Evolutionary conservation across 1,140 invertebrate genomes (phyloP), one percentile per base, ranked within the genome.

Genomic region (Aphaenogaster ashmeadi): DNA sequence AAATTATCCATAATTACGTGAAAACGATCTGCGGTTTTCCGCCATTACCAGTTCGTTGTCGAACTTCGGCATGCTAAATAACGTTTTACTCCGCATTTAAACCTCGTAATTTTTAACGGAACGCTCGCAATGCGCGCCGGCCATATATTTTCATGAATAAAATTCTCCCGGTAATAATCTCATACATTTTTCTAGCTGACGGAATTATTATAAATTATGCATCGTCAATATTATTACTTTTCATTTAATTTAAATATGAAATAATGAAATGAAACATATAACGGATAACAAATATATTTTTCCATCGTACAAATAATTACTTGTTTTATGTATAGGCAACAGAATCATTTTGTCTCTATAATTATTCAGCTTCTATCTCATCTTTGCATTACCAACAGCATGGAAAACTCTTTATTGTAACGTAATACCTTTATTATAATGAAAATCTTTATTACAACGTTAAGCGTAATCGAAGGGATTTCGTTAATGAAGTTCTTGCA

Each of bases 21-120:
- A 79, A 79, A 67, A 69, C n/a, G 47, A 80, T 80, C n/a, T 38
- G 33, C 13, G 47, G 3, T 67, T 80, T 66, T 66, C 60, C n/a
- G n/a, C 44, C 9, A 66, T 80, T 80, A 80, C 36, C n/a, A 9
- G 8, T 13, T 27, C 56, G 13, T 77, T 44, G 27, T 11, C 47
- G 44, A 50, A 50, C 47, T 27, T 21, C 11, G 13, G n/a, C n/a
- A 6, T 36, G 41, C 27, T 38, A 79, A 80, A 80, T 52, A 41
- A 18, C 77, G 2, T 69, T 69, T 69, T 69, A 27, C 41, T 18
- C 36, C 11, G 21, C 44, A 54, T 33, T 58, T 62, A 7, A 60
- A 60, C 13, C 21, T 36, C 21, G 18, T 66, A 36, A 50, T 33
- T 67, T n/a, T 67, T 41, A 47, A 52, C 62, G 36, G 11, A 27